Percentiles rank a stretch among this genome's conserved stretches.
phyloP scores from a whole-genome alignment of 2,113 vertebrate species.

The Passer domesticus region DNA sequence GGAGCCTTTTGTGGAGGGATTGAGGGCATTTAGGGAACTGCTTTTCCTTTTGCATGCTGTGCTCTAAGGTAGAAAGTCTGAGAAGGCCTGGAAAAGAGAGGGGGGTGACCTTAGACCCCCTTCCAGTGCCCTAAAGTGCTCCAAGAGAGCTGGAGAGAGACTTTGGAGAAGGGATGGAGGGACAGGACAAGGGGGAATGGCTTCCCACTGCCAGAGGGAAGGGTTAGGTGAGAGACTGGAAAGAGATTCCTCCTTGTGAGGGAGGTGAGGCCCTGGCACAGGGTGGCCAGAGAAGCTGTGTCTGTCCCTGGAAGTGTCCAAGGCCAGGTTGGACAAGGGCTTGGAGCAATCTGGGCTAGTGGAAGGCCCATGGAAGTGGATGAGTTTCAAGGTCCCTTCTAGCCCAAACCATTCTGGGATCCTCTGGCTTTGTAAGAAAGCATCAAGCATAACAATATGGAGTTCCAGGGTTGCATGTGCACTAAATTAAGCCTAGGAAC shows the following conservation, averaged over 20 bases:
- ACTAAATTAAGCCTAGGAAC: not conserved
- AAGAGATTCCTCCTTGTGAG: rapidly evolving
- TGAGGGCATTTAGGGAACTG: rapidly evolving
- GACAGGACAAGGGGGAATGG: too few species aligned
- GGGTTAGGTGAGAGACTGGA: rapidly evolving
- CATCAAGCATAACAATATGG: not conserved
- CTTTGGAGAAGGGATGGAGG: not conserved
- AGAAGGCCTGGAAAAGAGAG: not conserved
- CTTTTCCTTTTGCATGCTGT: not conserved
- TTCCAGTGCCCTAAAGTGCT: not conserved
- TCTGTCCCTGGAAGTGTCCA: not conserved
- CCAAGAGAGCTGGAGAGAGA: not conserved
- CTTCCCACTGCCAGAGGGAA: not conserved
- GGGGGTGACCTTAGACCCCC: rapidly evolving
- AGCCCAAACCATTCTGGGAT: too few species aligned
- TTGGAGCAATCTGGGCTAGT: rapidly evolving
- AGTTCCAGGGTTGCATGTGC: rapidly evolving
- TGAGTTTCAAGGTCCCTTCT: not conserved
- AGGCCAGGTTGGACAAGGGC: rapidly evolving
- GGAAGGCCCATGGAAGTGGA: not conserved
- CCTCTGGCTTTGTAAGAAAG: not conserved
- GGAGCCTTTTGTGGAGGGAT: not conserved
- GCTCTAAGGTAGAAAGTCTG: not conserved
- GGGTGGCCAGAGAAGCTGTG: not conserved
- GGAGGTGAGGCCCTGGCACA: rapidly evolving